Base-by-base conservation (phyloP, 2,888 invertebrate genomes). In the Trichopria drosophilae region DNA sequence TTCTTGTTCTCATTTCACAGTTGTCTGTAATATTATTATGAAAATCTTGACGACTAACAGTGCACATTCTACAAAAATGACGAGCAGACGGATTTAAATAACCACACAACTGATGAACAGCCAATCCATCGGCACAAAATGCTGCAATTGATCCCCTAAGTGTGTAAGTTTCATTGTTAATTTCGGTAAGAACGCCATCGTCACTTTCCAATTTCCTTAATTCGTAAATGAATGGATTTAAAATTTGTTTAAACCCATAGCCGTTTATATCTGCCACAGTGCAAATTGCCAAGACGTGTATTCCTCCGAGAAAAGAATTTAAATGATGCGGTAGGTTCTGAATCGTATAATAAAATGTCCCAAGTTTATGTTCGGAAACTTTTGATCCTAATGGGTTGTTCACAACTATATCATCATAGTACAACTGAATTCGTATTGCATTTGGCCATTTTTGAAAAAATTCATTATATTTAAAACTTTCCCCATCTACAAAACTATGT, bases 331-430 rank as follows among this genome's bases (percentile, higher is more conserved):
- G 53, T 3, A 57, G 24, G 52, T 60, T 60, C 34, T 49, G 53
- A 19, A 60, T 39, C 9, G 20, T 18, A 13, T 48, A 53, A 39
- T 60, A 60, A 22, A 55, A 55, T 24, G 49, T 50, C 13, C 42
- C 37, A 28, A 60, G 22, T 42, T 60, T 60, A 26, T 57, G 46
- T 15, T 50, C 20, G 13, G 35, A 22, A 12, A 44, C 44, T 31
- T 57, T 59, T 7, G 51, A 31, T 6, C 54, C 51, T 3, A 57
- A 32, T 6, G 56, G 56, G 26, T 60, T 59, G 5, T 53, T 52
- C 7, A 60, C 46, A 18, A 58, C 51, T 20, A 60, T 23, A 23
- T 51, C 50, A 36, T 61, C 58, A 32, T 59, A 56, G 12, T 57
- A 61, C 6, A 59, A 37, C 16, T 50, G 32, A 15, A 58, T 43